Conservation (phyloP, 2,888 invertebrate genomes). For the Empis stercorea region DNA sequence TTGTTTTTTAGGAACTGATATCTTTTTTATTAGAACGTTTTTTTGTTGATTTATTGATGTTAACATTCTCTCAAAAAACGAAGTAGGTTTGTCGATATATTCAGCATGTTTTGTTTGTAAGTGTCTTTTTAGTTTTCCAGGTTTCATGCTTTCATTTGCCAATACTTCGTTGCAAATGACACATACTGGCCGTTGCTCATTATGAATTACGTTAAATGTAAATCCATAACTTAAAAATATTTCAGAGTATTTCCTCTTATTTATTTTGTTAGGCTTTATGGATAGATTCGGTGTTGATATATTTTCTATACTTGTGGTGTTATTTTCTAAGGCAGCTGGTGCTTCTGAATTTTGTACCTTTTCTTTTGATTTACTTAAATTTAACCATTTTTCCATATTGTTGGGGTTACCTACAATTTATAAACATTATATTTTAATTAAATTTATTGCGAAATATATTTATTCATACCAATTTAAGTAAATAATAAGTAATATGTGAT, state of each 20-base stretch:
- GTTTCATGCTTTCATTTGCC: neutral
- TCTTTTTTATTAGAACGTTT: neutral
- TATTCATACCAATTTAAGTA: neutral
- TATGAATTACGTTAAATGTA: neutral
- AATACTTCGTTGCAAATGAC: slow-evolving; percentile 1
- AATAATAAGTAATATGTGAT: neutral
- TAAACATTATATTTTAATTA: neutral
- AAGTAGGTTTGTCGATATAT: neutral
- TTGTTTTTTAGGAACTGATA: neutral
- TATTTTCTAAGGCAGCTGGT: neutral
- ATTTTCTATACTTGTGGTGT: neutral
- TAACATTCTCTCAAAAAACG: neutral
- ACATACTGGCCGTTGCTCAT: neutral
- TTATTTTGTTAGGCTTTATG: neutral
- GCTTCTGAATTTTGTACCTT: neutral
- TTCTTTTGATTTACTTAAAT: neutral
- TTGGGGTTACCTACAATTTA: neutral
- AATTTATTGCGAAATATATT: neutral
- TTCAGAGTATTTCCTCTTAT: neutral
- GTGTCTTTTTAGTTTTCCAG: neutral
- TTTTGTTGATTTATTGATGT: neutral
- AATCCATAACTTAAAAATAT: neutral
- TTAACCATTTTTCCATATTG: neutral
- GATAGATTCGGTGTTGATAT: neutral
- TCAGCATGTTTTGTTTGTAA: slow-evolving; percentile 1